A percentile compares a stretch with the other conserved stretches of the same genome.
phyloP scores from a whole-genome alignment of 2,797 vertebrate species.

The Micrastur ruficollis region DNA sequence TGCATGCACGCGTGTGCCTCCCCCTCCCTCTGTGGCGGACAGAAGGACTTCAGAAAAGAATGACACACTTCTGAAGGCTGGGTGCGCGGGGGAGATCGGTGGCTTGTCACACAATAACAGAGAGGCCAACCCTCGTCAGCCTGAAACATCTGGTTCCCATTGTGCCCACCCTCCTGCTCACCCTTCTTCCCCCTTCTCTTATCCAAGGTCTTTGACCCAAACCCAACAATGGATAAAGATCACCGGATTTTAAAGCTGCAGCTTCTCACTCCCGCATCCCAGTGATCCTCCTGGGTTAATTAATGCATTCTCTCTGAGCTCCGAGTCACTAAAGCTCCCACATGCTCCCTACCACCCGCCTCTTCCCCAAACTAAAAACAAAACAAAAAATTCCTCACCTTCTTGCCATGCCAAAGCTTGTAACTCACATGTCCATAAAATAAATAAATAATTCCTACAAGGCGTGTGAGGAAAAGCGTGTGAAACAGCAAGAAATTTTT shows the following conservation, averaged over 20 bases:
- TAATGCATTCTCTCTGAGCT: constrained; percentile 83
- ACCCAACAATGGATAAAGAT: constrained; percentile 78
- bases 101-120: constrained; percentile 36
- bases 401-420: constrained; percentile 30
- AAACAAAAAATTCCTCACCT: constrained; percentile 52
- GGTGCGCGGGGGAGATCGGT: neutral
- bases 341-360: neutral
- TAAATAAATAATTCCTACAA: neutral
- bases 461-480: neutral
- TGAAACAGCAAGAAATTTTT: neutral
- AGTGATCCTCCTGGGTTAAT: constrained; percentile 83
- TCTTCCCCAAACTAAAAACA: constrained; percentile 13
- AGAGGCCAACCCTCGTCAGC: constrained; percentile 67
- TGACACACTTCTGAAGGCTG: constrained; percentile 41
- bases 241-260: constrained; percentile 77
- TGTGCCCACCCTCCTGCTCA: constrained; percentile 56
- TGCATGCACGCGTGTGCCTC: neutral
- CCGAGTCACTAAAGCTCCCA: constrained; percentile 29
- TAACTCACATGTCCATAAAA: neutral
- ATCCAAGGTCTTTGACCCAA: constrained; percentile 81
- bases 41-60: constrained; percentile 39
- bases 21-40: constrained; percentile 25
- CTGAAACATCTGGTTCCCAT: constrained; percentile 92
- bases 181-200: constrained; percentile 64
- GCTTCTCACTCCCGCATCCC: constrained; percentile 70